Percentiles rank a stretch among this genome's conserved stretches.
phyloP scores from a whole-genome alignment of 1,140 invertebrate genomes.

The Drosophila ogumai region DNA sequence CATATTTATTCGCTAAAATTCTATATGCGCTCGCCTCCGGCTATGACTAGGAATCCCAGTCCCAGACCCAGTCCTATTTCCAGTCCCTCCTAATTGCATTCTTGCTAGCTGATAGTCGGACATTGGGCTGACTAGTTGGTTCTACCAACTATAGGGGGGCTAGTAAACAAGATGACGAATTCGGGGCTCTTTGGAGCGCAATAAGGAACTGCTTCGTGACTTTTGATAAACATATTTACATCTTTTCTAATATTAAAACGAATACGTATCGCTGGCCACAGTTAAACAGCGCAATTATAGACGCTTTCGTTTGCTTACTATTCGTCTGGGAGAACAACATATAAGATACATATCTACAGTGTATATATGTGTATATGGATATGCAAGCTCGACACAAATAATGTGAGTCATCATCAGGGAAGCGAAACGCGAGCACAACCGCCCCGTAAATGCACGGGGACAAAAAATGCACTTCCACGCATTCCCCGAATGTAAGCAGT shows the following conservation, averaged over 20 bases:
- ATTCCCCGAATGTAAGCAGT: conserved; percentile 38
- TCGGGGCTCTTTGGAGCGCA: conserved; percentile 16
- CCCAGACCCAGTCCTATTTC: neutral
- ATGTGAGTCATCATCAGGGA: conserved; percentile 46
- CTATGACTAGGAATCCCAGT: conserved; percentile 19
- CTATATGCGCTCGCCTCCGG: conserved; percentile 11
- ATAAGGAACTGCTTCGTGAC: conserved; percentile 27
- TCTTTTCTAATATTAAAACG: conserved; percentile 9
- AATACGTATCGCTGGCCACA: conserved; percentile 25
- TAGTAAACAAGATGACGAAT: conserved; percentile 43
- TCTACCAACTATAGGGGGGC: neutral
- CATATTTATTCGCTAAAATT: conserved; percentile 37
- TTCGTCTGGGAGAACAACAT: conserved; percentile 9
- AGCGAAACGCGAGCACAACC: conserved; percentile 48
- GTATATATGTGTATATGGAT: conserved; percentile 12
- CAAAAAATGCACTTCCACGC: conserved; percentile 49
- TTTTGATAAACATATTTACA: conserved; percentile 31
- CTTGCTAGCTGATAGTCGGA: conserved; percentile 14
- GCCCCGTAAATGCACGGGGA: conserved; percentile 45
- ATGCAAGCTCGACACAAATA: conserved; percentile 49
- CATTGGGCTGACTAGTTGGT: conserved; percentile 6
- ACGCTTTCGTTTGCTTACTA: conserved; percentile 19
- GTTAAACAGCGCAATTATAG: conserved; percentile 38
- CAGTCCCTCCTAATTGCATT: conserved; percentile 19
- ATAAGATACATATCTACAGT: conserved; percentile 32